phyloP scores from a whole-genome alignment of 2,888 invertebrate genomes.

The Apotomis turbidana region DNA sequence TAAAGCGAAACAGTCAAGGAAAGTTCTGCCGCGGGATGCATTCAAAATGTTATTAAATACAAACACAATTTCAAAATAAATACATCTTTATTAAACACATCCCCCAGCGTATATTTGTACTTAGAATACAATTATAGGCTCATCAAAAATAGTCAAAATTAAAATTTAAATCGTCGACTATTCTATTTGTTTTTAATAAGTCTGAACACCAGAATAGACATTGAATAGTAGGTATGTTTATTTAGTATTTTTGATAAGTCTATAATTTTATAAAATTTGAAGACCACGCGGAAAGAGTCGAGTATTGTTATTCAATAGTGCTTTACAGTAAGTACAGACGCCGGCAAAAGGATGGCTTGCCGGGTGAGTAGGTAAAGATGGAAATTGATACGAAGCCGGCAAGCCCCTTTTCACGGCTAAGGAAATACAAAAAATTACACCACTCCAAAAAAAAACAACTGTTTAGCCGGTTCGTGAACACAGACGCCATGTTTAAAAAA shows the following conservation, averaged over 20 bases:
- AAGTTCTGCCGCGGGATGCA: constrained; percentile 9
- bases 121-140: constrained; percentile 21
- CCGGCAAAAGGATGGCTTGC: too few species aligned
- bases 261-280: not conserved
- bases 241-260: constrained; percentile 17
- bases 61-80: constrained; percentile 13
- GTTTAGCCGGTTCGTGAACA: too few species aligned
- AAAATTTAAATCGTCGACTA: not conserved
- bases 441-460: too few species aligned
- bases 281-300: constrained; percentile 4
- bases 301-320: not conserved
- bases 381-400: too few species aligned
- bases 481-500: too few species aligned
- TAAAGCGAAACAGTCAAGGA: constrained; percentile 10
- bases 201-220: not conserved
- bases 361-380: too few species aligned
- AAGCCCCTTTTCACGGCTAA: too few species aligned
- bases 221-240: too few species aligned
- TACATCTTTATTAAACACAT: constrained; percentile 19
- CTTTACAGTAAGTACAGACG: too few species aligned
- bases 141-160: constrained; percentile 20
- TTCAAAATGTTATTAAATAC: constrained; percentile 19
- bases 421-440: too few species aligned
- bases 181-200: too few species aligned
- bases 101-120: constrained; percentile 23